These are phyloP conservation scores for Sarcophaga peregrina DNA, from an alignment of 1,140 invertebrate genomes.

Conservation along the genomic window DNA sequence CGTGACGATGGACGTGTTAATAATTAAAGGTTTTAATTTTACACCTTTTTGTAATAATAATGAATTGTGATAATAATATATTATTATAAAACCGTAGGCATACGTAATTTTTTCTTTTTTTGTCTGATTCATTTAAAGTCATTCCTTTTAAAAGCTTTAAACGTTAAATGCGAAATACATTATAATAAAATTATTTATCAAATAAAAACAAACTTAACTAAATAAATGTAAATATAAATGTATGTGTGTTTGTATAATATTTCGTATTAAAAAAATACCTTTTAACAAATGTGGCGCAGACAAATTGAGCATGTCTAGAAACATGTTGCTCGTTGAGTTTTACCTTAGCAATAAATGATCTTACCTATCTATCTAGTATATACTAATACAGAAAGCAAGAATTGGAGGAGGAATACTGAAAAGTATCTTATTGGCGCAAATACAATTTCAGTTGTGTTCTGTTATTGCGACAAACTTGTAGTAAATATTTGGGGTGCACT, in stretches of 20 bases:
- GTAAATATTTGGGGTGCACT: neutral
- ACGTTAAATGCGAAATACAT: neutral
- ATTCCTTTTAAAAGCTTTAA: neutral
- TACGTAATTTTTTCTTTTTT: neutral
- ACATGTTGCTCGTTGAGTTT: neutral
- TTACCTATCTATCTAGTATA: neutral
- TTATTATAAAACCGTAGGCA: neutral
- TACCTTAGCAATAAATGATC: neutral
- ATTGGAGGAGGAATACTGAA: constrained; percentile 5
- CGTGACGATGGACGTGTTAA: no score
- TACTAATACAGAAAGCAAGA: neutral
- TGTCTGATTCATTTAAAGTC: neutral
- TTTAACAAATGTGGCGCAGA: neutral
- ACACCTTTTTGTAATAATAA: no score
- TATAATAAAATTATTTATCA: neutral
- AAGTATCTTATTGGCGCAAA: constrained; percentile 34
- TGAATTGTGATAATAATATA: no score
- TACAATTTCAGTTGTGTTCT: constrained; percentile 31
- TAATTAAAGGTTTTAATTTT: no score
- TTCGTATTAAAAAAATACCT: neutral
- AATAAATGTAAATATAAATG: neutral
- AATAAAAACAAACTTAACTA: neutral
- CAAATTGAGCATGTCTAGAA: neutral
- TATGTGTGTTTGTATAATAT: neutral
- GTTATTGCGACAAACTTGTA: constrained; percentile 21